Percentiles rank a stretch among this genome's conserved stretches.
Evolutionary conservation across 2,888 invertebrate species (phyloP).

Genomic region (Epirrita christyi): DNA sequence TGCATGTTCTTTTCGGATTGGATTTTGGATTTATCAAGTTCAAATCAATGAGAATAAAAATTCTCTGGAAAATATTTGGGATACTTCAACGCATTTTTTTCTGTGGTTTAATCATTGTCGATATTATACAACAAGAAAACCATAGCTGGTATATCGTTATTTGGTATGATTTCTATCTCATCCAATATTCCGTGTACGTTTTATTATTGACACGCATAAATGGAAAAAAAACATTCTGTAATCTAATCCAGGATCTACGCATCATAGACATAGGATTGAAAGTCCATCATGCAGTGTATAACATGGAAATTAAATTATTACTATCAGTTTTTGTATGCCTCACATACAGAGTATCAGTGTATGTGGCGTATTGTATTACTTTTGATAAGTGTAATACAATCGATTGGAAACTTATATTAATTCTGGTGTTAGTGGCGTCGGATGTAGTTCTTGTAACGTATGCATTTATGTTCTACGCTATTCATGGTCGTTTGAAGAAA

Average conservation of each 20-base stretch:
- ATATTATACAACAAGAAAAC: background rate
- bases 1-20: background rate
- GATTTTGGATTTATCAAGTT: constrained; percentile 10
- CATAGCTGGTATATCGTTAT: background rate
- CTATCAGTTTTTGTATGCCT: background rate
- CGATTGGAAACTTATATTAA: background rate
- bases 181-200: background rate
- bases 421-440: background rate
- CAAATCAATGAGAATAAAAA: background rate
- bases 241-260: constrained; percentile 6
- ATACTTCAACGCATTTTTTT: background rate
- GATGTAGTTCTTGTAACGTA: constrained; percentile 5
- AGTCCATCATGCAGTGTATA: background rate
- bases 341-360: background rate
- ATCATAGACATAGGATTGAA: constrained; percentile 9
- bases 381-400: background rate
- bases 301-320: constrained; percentile 5
- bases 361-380: background rate
- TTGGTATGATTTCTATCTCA: background rate
- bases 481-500: constrained; percentile 10
- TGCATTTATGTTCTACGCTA: constrained; percentile 14
- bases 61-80: background rate
- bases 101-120: background rate
- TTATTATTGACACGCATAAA: background rate
- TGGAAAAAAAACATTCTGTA: constrained; percentile 1